phyloP scores from a whole-genome alignment of 2,888 invertebrate genomes.

The Cryptus armator region DNA sequence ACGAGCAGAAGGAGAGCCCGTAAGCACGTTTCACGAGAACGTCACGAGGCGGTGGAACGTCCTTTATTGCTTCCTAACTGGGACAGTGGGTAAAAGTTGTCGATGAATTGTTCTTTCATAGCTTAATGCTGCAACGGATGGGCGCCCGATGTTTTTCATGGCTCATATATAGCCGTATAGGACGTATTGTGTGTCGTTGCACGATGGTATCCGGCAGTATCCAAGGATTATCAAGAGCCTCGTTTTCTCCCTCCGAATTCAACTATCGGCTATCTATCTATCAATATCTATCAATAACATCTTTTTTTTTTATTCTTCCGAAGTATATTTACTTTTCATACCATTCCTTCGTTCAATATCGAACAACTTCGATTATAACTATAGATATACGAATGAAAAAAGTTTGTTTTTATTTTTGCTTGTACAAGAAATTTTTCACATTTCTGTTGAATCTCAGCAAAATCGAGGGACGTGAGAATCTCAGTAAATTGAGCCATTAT shows the following conservation, averaged over 20 bases:
- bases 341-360: too few species aligned
- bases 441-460: slow-evolving; percentile 11
- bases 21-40: slow-evolving; percentile 18
- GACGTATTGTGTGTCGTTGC: background rate
- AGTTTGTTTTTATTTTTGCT: too few species aligned
- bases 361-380: too few species aligned
- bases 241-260: background rate
- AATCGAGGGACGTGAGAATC: slow-evolving; percentile 40
- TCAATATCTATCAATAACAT: too few species aligned
- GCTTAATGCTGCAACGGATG: slow-evolving; percentile 28
- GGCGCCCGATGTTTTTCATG: slow-evolving; percentile 27
- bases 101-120: slow-evolving; percentile 54
- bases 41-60: slow-evolving; percentile 31
- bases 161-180: background rate
- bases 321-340: too few species aligned
- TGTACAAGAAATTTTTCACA: background rate
- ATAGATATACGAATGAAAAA: too few species aligned
- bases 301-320: too few species aligned
- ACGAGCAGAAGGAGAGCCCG: slow-evolving; percentile 8
- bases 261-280: too few species aligned
- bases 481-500: slow-evolving; percentile 57
- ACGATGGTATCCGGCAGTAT: background rate
- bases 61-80: slow-evolving; percentile 49
- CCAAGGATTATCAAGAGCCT: background rate
- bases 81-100: slow-evolving; percentile 47